Percentiles rank a stretch among this genome's conserved stretches.
Evolutionary conservation across 2,888 invertebrate species (phyloP).

Genomic region (Phragmatobia fuliginosa): DNA sequence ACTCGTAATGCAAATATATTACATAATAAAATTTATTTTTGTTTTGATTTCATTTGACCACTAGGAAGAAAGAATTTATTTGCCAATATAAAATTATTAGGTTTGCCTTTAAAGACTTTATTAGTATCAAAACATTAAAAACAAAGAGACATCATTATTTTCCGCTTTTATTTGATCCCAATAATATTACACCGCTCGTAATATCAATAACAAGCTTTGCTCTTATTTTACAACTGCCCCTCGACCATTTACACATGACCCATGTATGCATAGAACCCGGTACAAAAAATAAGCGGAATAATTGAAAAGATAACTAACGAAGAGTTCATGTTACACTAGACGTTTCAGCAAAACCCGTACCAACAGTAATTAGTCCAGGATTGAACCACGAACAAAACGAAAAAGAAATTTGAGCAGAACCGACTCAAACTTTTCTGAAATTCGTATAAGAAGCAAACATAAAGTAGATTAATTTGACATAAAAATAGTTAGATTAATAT

Average conservation of each 20-base stretch:
- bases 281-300: conserved; percentile 24
- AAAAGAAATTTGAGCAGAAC: conserved; percentile 42
- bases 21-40: no score
- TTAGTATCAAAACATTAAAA: neutral
- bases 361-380: conserved; percentile 46
- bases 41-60: neutral
- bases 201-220: conserved; percentile 55
- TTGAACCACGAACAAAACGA: conserved; percentile 44
- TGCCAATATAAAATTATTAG: neutral
- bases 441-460: conserved; percentile 25
- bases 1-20: neutral
- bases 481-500: conserved; percentile 14
- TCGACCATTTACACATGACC: conserved; percentile 53
- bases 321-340: conserved; percentile 40
- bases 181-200: conserved; percentile 55
- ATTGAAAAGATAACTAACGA: conserved; percentile 38
- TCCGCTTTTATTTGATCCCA: conserved; percentile 57
- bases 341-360: conserved; percentile 29
- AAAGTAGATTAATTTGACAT: conserved; percentile 15
- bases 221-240: conserved; percentile 51
- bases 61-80: neutral
- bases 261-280: conserved; percentile 17
- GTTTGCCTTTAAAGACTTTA: neutral
- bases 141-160: neutral
- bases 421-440: conserved; percentile 39